Conservation (phyloP, 2,113 vertebrate species). For the Agelaius phoeniceus region DNA sequence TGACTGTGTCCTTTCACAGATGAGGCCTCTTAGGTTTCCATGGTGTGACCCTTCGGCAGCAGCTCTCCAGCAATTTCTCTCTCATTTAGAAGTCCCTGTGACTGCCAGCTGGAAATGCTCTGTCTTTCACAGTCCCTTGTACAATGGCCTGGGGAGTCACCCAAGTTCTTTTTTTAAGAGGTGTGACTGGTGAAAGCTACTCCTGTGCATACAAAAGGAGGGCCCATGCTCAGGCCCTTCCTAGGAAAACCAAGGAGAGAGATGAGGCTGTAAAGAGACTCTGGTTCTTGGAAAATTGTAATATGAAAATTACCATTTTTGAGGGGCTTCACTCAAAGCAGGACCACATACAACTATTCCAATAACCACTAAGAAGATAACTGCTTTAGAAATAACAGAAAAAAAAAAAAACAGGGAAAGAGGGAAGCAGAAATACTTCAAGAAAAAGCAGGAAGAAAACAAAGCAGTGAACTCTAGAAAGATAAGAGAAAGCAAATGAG, state of each 20-base stretch:
- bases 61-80: neutral
- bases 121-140: neutral
- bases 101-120: neutral
- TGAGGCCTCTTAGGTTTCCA: neutral
- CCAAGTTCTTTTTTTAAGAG: neutral
- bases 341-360: neutral
- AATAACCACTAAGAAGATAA: neutral
- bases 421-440: neutral
- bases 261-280: neutral
- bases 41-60: neutral
- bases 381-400: neutral
- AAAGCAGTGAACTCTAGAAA: neutral
- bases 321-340: neutral
- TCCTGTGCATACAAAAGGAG: neutral
- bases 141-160: neutral
- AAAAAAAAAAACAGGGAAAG: neutral
- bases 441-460: neutral
- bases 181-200: neutral
- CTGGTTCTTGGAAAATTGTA: neutral
- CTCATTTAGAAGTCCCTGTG: neutral
- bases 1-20: neutral
- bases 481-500: conserved; percentile 26
- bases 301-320: neutral
- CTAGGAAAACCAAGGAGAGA: neutral
- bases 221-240: neutral